phyloP scores from a whole-genome alignment of 2,888 invertebrate genomes.

The Rhagophthalmus giganteus region DNA sequence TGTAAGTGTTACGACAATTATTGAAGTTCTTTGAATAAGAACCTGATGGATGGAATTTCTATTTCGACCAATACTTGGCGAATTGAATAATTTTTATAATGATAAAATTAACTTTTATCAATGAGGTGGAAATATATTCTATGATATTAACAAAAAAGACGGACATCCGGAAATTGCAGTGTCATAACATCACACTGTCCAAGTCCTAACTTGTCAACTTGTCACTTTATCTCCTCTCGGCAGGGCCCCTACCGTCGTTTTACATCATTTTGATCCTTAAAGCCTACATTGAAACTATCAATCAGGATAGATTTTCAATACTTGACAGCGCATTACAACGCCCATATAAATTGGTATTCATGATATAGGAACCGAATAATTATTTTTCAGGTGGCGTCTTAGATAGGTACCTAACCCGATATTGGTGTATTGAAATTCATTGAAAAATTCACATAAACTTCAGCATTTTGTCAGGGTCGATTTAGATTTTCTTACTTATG shows the following conservation, averaged over 20 bases:
- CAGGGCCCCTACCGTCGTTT: conserved; percentile 25
- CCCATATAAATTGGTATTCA: conserved; percentile 30
- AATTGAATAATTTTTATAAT: too few species aligned
- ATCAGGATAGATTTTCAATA: conserved; percentile 31
- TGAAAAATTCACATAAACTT: conserved; percentile 23
- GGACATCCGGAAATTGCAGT: too few species aligned
- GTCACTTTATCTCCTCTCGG: conserved; percentile 27
- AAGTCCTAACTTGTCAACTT: conserved; percentile 26
- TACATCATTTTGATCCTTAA: conserved; percentile 29
- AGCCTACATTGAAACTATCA: conserved; percentile 29
- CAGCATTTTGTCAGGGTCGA: conserved; percentile 5
- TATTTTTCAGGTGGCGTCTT: conserved; percentile 26
- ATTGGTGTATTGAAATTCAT: conserved; percentile 24
- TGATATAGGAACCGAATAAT: conserved; percentile 23
- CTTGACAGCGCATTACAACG: conserved; percentile 29
- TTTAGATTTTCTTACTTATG: neutral
- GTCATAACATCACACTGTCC: conserved; percentile 16
- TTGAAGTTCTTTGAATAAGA: too few species aligned
- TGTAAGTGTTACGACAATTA: too few species aligned
- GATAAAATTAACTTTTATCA: too few species aligned
- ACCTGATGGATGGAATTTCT: too few species aligned
- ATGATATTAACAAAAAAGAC: too few species aligned
- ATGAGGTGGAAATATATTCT: too few species aligned
- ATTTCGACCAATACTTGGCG: too few species aligned
- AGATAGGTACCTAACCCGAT: conserved; percentile 16